Evolutionary conservation across 2,888 invertebrate species (phyloP).

Genomic region (Anodontia alba): DNA sequence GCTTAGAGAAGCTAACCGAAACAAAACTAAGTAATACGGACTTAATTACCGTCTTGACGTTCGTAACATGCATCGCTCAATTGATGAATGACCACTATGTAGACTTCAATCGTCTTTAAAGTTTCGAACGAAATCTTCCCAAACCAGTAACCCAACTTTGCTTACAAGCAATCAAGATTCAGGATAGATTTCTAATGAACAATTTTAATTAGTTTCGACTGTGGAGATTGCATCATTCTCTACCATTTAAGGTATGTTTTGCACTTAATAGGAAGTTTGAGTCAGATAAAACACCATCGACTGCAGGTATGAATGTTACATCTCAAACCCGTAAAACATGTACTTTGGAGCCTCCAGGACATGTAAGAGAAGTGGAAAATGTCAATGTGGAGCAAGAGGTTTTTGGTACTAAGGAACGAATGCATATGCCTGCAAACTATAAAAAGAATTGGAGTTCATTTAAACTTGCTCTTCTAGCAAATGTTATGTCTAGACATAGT

Average conservation of each 20-base stretch:
- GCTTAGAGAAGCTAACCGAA: no score
- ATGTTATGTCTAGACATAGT: not conserved
- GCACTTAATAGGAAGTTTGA: not conserved
- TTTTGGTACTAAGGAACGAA: not conserved
- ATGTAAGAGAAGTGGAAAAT: not conserved
- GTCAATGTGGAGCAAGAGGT: not conserved
- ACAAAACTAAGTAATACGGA: no score
- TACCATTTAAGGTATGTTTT: not conserved
- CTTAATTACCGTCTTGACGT: no score
- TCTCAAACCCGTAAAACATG: not conserved
- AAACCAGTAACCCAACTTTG: no score
- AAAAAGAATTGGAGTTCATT: not conserved
- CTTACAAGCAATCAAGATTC: no score
- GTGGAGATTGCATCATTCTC: slow-evolving; percentile 9
- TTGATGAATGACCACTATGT: no score
- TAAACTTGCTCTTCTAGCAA: not conserved
- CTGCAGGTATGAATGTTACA: not conserved
- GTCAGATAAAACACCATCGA: not conserved
- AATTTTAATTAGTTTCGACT: no score
- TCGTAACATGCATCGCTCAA: no score
- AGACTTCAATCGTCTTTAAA: no score
- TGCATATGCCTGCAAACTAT: not conserved
- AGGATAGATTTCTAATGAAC: no score
- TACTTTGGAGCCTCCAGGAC: not conserved
- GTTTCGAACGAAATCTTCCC: no score